Conservation (phyloP, 1,140 invertebrate species). For the Archegozetes longisetosus region DNA sequence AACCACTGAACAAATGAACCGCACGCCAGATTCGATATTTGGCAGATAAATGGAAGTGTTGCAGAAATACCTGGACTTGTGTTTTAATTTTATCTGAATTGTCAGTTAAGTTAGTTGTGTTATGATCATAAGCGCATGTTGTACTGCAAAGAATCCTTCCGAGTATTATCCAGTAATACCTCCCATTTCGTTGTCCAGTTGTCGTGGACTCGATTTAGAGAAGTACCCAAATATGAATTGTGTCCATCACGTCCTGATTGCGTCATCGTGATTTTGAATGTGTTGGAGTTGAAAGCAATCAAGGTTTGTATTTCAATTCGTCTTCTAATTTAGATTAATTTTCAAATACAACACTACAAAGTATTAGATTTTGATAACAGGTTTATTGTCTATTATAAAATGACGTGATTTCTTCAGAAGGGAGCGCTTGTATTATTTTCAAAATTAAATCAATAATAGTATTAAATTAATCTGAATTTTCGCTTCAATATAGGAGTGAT, state of each 20-base stretch:
- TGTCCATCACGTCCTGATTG: conserved; percentile 40
- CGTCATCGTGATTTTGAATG: background rate
- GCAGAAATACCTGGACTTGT: conserved; percentile 29
- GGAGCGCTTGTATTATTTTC: no score
- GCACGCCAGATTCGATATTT: conserved; percentile 46
- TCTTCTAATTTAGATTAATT: background rate
- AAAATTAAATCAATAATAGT: no score
- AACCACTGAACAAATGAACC: no score
- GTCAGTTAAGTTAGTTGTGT: conserved; percentile 25
- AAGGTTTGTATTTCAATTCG: background rate
- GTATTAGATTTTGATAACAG: background rate
- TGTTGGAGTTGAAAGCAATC: background rate
- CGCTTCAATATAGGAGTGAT: no score
- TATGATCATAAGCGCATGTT: conserved; percentile 42
- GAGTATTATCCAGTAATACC: conserved; percentile 41
- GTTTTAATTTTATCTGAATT: conserved; percentile 7
- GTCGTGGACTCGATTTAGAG: conserved; percentile 45
- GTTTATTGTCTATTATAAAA: background rate
- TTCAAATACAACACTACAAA: background rate
- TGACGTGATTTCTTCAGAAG: background rate
- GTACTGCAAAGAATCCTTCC: conserved; percentile 50
- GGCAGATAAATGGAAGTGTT: conserved; percentile 55
- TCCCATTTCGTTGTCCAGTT: conserved; percentile 16
- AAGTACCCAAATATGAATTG: conserved; percentile 46
- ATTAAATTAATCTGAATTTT: no score